These are phyloP conservation scores for Gila robusta DNA, from an alignment of 2,797 vertebrate species.

Conservation along the genomic window DNA sequence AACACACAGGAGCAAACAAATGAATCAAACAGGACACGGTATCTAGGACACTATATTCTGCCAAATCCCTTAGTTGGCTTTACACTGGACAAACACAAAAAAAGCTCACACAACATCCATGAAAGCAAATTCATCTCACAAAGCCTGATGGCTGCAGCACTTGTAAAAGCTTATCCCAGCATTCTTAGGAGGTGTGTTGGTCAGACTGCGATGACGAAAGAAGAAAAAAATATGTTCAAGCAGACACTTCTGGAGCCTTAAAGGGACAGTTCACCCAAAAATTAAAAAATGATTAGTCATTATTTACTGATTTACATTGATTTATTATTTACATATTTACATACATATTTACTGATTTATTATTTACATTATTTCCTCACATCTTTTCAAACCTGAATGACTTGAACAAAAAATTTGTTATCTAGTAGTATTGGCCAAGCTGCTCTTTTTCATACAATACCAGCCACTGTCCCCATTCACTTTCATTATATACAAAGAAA, in stretches of 20 bases:
- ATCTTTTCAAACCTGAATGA: not conserved
- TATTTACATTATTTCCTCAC: too few species aligned
- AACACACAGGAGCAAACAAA: slow-evolving; percentile 41
- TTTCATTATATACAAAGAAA: not conserved
- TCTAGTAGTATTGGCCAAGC: not conserved
- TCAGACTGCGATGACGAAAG: not conserved
- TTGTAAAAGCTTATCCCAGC: slow-evolving; percentile 49
- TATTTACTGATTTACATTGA: not conserved
- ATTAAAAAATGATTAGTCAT: not conserved
- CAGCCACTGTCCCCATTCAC: not conserved
- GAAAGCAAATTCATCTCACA: slow-evolving; percentile 48
- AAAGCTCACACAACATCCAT: slow-evolving; percentile 43
- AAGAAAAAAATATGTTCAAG: slow-evolving; percentile 8
- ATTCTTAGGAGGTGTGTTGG: slow-evolving; percentile 22
- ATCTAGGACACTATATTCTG: slow-evolving; percentile 34
- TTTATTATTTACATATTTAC: too few species aligned
- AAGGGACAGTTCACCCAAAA: slow-evolving; percentile 6
- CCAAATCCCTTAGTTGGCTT: slow-evolving; percentile 37
- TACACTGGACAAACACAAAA: slow-evolving; percentile 45
- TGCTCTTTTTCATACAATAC: not conserved
- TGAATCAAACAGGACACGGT: slow-evolving; percentile 33
- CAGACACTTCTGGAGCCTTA: slow-evolving; percentile 19
- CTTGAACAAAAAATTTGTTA: not conserved
- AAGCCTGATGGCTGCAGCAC: slow-evolving; percentile 32
- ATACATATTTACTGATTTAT: too few species aligned